These are phyloP conservation scores for Odiellus spinosus DNA, from an alignment of 2,888 invertebrate genomes.

Conservation along the genomic window DNA sequence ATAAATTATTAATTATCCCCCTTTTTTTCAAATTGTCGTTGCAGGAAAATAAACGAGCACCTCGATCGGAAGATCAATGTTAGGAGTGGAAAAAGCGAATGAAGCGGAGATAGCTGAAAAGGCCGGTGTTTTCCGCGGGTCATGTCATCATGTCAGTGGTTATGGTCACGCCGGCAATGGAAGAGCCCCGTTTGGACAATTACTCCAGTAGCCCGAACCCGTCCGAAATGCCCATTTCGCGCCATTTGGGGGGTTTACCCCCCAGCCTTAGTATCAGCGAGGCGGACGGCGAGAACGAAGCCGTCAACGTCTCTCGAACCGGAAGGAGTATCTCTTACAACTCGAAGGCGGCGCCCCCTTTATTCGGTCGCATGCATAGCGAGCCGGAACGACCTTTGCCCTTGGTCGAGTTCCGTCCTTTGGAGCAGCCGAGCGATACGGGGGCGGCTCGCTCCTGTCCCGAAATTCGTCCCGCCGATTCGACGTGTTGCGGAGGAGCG, in stretches of 20 bases:
- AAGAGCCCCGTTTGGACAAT: slow-evolving; percentile 13
- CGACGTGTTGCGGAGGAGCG: slow-evolving; percentile 7
- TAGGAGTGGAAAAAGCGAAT: no score
- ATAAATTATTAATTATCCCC: no score
- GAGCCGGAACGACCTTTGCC: slow-evolving; percentile 20
- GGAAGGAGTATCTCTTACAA: neutral
- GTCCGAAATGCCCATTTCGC: slow-evolving; percentile 1
- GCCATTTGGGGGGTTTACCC: slow-evolving; percentile 1
- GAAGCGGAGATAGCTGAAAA: no score
- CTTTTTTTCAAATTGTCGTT: no score
- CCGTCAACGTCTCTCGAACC: no score
- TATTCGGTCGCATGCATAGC: slow-evolving; percentile 21
- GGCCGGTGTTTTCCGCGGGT: no score
- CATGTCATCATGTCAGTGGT: slow-evolving; percentile 18
- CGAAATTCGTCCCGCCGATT: slow-evolving; percentile 19
- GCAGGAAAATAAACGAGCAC: no score
- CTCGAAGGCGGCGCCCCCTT: slow-evolving; percentile 9
- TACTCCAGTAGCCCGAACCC: neutral
- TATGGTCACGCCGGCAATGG: slow-evolving; percentile 22
- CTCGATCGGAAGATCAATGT: no score
- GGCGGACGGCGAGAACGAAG: slow-evolving; percentile 10
- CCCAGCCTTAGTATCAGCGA: slow-evolving; percentile 16
- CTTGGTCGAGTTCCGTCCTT: slow-evolving; percentile 17
- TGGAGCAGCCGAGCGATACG: slow-evolving; percentile 13
- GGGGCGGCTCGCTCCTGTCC: slow-evolving; percentile 19